Evolutionary conservation across 2,797 vertebrate genomes (phyloP).

Genomic region (Lepus oiostolus): DNA sequence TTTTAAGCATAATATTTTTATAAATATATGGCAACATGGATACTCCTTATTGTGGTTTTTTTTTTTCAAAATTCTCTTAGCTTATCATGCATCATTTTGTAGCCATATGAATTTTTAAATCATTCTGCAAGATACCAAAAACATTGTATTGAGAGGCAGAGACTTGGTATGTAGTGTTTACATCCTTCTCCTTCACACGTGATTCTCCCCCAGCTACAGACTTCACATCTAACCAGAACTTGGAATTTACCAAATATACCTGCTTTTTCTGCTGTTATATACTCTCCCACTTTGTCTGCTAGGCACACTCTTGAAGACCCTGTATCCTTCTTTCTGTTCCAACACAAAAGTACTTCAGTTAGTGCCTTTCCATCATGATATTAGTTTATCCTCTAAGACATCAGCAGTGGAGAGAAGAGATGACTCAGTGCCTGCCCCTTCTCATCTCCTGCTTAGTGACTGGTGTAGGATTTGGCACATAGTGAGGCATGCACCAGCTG

Average conservation of each 20-base stretch:
- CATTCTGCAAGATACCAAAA: background rate
- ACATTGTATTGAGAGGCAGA: background rate
- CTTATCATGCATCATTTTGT: constrained; percentile 16
- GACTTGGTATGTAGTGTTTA: background rate
- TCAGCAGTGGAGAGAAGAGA: background rate
- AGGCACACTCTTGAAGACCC: background rate
- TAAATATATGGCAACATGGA: background rate
- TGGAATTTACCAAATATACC: constrained; percentile 20
- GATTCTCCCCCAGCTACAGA: background rate
- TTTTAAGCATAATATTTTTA: constrained; percentile 23
- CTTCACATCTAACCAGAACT: background rate
- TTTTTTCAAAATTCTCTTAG: constrained; percentile 46
- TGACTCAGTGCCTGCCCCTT: background rate
- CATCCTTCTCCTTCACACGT: background rate
- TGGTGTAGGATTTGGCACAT: background rate
- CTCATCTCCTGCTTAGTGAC: background rate
- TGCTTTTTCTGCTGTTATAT: constrained; percentile 28
- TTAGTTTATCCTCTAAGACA: background rate
- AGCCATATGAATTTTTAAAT: constrained; percentile 23
- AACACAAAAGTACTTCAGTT: background rate
- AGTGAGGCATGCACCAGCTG: background rate
- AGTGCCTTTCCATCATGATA: background rate
- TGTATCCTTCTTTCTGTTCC: constrained; percentile 2
- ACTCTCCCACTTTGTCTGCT: background rate
- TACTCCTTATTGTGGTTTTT: background rate